Base-by-base conservation (phyloP, 1,140 invertebrate species). In the Papilio dardanus region DNA sequence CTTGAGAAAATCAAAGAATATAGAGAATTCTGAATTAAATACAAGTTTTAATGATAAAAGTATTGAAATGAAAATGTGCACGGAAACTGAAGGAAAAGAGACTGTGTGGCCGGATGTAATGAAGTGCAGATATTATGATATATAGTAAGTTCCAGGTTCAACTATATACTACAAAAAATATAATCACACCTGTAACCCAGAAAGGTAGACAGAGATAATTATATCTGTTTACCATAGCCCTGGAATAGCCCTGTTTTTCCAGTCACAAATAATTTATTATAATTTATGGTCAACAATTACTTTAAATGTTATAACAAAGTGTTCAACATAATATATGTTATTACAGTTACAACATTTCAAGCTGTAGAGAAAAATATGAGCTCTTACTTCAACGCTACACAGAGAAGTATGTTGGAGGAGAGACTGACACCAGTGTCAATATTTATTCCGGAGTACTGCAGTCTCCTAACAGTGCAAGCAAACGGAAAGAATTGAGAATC, bases 341-440 rank as follows among this genome's bases (percentile, higher is more conserved):
- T 89, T 89, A 21, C 83, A 96, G 96, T 86, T 95, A 96, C 81
- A 96, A 96, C 81, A 82, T 95, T 74, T 95, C 94, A 42, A 94
- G 87, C 79, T 80, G 93, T 19, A 93, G 95, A 1, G 96, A 96
- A 81, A 95, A 95, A 67, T 94, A 96, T 76, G 96, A 96, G 82
- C 87, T 90, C 74, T 86, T 96, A 1, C 92, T 94, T 35, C 85
- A 94, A 46, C 95, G 94, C 77, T 94, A 96, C 75, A 94, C 90
- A 6, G 94, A 95, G 67, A 93, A 96, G 76, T 96, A 94, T 79
- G 93, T 96, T 30, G 95, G 95, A 10, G 93, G 91, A 2, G 96
- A 96, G 83, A 96, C 96, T 0, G 94, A 96, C 74, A 90, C 90
- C 0, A 95, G 94, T 74, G 95, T 96, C 76, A 95, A 94, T 66